These are phyloP conservation scores for Neotoma lepida DNA, from an alignment of 2,113 vertebrate genomes.

Conservation along the genomic window DNA sequence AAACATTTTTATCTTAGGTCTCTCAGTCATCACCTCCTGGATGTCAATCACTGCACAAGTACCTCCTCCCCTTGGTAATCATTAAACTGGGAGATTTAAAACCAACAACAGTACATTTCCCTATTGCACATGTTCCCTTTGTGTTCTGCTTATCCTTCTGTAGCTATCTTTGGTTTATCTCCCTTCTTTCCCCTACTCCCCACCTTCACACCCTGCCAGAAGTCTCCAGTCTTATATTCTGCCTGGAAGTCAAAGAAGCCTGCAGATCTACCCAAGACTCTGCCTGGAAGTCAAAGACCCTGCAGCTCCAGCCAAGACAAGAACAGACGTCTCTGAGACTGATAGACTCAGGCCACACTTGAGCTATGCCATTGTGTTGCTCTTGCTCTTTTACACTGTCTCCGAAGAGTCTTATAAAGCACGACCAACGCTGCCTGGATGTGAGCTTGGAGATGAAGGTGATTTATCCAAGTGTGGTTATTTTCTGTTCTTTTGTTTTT, in stretches of 20 bases:
- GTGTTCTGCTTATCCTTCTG: background rate
- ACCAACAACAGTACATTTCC: background rate
- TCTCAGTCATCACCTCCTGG: background rate
- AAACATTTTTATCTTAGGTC: background rate
- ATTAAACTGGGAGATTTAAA: background rate
- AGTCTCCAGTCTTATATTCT: background rate
- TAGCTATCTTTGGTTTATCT: background rate
- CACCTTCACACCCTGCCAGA: too few relatives aligned
- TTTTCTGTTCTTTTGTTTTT: background rate
- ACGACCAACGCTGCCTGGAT: background rate
- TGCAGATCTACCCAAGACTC: background rate
- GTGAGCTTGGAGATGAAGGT: accelerated
- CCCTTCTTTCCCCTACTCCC: too few relatives aligned
- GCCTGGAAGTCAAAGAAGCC: background rate
- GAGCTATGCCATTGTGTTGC: too few relatives aligned
- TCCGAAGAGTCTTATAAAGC: background rate
- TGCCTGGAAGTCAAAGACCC: background rate
- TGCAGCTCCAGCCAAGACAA: too few relatives aligned
- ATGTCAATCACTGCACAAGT: background rate
- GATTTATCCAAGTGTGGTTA: background rate
- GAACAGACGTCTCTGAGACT: background rate
- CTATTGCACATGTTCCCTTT: background rate
- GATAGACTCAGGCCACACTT: background rate
- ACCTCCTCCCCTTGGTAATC: background rate
- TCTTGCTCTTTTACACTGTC: background rate